Evolutionary conservation across 2,797 vertebrate genomes (phyloP).

Genomic region (Chlorospingus semifuscus): DNA sequence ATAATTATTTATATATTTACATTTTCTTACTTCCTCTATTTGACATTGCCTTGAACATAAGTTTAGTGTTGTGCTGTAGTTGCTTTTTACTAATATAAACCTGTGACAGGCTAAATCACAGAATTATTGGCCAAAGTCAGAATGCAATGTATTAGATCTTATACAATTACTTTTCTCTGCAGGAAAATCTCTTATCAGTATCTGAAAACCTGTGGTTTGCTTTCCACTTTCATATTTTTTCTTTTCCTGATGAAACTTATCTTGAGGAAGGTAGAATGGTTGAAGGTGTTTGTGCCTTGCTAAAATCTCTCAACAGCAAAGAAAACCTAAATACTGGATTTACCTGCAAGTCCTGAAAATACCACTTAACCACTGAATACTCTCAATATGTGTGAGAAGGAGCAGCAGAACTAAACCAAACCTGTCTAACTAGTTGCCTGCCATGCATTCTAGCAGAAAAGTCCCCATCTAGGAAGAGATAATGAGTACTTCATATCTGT

Average conservation of each 20-base stretch:
- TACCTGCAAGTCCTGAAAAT: neutral
- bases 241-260: neutral
- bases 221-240: neutral
- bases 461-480: neutral
- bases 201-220: neutral
- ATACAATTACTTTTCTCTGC: neutral
- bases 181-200: neutral
- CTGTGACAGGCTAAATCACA: neutral
- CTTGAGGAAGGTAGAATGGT: neutral
- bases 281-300: neutral
- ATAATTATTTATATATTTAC: neutral
- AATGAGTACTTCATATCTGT: neutral
- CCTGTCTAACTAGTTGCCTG: slow-evolving; percentile 1
- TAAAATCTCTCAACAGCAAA: neutral
- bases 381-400: neutral
- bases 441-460: neutral
- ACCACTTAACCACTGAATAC: neutral
- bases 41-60: neutral
- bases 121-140: neutral
- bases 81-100: neutral
- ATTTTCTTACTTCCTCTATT: neutral
- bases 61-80: neutral
- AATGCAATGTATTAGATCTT: neutral
- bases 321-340: neutral
- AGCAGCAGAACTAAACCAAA: neutral